Conservation (phyloP, 2,797 vertebrate genomes). For the Pseudomugil gertrudae region DNA sequence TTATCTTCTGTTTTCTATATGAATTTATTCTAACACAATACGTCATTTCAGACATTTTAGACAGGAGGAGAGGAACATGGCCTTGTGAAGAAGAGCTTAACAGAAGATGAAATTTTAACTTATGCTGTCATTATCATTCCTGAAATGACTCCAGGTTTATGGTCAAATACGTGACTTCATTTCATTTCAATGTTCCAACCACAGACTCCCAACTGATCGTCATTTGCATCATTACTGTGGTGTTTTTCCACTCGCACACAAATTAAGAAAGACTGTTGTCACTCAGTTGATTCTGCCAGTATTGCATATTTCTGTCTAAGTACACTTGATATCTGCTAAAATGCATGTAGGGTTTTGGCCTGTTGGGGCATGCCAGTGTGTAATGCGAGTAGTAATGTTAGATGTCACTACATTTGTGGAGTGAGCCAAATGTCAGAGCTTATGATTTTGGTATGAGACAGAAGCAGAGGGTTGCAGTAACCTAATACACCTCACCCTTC, state of each 20-base stretch:
- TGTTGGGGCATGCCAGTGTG: constrained; percentile 54
- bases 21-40: too few relatives aligned
- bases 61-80: too few relatives aligned
- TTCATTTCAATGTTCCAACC: constrained; percentile 1
- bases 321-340: constrained; percentile 19
- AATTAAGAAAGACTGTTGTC: not conserved
- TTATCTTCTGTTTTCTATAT: too few relatives aligned
- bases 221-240: not conserved
- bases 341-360: constrained; percentile 27
- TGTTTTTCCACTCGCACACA: not conserved
- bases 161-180: constrained; percentile 4
- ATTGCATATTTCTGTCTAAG: not conserved
- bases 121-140: constrained; percentile 1
- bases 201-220: not conserved
- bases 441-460: constrained; percentile 56
- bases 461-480: constrained; percentile 35
- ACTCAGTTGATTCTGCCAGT: not conserved
- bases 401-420: constrained; percentile 46
- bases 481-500: constrained; percentile 18
- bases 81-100: too few relatives aligned
- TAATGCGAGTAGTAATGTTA: constrained; percentile 65
- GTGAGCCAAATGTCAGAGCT: constrained; percentile 20
- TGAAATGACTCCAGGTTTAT: constrained; percentile 1
- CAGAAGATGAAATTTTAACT: constrained; percentile 23
- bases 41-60: too few relatives aligned